Percentiles rank a stretch among this genome's conserved stretches.
Conservation (phyloP, 2,888 invertebrate genomes). For the Agrotis exclamationis region DNA sequence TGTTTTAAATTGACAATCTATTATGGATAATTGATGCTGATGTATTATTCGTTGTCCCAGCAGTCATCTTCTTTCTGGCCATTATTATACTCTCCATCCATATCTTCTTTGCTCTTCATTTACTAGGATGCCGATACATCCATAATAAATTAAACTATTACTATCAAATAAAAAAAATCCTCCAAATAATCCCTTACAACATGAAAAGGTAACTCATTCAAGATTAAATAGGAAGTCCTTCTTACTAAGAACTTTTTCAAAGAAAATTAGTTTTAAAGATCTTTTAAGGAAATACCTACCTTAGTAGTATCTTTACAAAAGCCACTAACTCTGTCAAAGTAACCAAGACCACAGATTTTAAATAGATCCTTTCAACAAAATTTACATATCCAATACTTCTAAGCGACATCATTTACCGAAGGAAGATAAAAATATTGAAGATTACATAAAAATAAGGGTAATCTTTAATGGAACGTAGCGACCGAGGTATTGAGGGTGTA, state of each 20-base stretch:
- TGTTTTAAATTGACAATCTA: too few species aligned
- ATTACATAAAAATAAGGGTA: conserved; percentile 57
- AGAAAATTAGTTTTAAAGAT: neutral
- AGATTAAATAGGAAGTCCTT: too few species aligned
- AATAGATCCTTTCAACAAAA: conserved; percentile 4
- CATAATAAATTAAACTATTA: too few species aligned
- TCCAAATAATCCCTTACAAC: neutral
- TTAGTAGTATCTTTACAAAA: too few species aligned
- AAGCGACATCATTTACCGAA: conserved; percentile 34
- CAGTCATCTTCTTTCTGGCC: too few species aligned
- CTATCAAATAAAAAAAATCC: neutral
- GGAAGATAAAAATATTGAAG: conserved; percentile 56
- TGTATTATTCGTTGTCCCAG: too few species aligned
- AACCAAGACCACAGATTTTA: neutral
- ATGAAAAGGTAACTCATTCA: neutral
- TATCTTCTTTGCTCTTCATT: too few species aligned
- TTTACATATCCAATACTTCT: conserved; percentile 36
- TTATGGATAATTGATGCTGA: too few species aligned
- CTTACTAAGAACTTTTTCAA: too few species aligned
- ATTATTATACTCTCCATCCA: too few species aligned
- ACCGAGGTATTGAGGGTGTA: conserved; percentile 59
- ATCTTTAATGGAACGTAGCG: conserved; percentile 67
- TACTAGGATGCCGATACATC: too few species aligned
- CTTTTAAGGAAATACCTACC: neutral
- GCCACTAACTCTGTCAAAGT: conserved; percentile 1